A percentile compares a stretch with the other conserved stretches of the same genome.
Evolutionary conservation across 2,113 vertebrate species (phyloP).

Genomic region (Microcebus griseorufus): DNA sequence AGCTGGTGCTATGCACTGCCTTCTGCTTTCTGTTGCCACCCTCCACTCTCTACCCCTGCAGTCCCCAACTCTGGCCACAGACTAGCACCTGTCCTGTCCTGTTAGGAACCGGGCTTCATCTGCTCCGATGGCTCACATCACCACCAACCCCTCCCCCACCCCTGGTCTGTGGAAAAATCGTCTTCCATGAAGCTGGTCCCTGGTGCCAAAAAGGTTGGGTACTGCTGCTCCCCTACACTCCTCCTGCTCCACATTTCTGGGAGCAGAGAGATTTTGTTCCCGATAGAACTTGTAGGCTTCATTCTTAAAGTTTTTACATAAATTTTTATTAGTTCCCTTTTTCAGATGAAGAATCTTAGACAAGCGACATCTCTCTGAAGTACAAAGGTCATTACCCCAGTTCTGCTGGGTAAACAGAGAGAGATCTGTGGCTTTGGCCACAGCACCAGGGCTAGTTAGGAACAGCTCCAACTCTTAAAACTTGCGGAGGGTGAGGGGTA

Average conservation of each 20-base stretch:
- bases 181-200: too few species aligned
- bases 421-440: neutral
- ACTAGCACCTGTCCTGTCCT: too few species aligned
- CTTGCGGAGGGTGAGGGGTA: neutral
- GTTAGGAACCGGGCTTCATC: too few species aligned
- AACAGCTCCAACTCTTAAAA: neutral
- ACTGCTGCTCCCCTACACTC: neutral
- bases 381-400: neutral
- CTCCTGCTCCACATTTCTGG: neutral
- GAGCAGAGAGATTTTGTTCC: neutral
- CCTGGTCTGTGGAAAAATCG: too few species aligned
- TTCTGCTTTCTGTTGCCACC: too few species aligned
- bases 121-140: too few species aligned
- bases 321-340: neutral
- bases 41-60: rapidly evolving
- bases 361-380: neutral
- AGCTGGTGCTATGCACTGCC: neutral
- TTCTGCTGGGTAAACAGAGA: neutral
- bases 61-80: too few species aligned
- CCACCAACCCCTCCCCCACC: too few species aligned
- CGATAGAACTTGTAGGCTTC: neutral
- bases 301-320: neutral
- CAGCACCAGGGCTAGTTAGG: neutral
- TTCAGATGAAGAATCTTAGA: neutral
- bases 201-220: too few species aligned